A percentile compares a stretch with the other conserved stretches of the same genome.
Conservation (phyloP, 2,888 invertebrate species). For the Hirudinaria manillensis region DNA sequence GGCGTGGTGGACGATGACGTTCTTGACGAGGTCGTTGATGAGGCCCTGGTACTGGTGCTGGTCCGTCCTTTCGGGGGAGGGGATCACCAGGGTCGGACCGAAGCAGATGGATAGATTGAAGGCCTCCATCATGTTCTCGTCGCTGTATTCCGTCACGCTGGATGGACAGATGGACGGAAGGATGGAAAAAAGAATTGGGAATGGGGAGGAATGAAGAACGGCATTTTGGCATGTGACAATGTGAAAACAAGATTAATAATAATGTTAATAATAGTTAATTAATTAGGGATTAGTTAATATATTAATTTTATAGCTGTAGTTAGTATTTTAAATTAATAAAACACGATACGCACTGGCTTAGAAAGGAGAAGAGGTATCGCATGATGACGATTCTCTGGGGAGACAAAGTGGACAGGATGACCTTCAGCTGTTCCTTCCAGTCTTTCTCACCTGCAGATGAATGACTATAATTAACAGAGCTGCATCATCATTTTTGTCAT, state of each 20-base stretch:
- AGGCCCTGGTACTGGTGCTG: constrained; percentile 82
- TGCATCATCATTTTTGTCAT: background rate
- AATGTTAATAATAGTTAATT: too few species aligned
- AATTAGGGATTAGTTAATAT: too few species aligned
- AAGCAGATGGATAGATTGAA: constrained; percentile 96
- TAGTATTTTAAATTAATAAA: too few species aligned
- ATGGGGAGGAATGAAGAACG: too few species aligned
- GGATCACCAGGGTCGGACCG: constrained; percentile 91
- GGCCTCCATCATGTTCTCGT: constrained; percentile 97
- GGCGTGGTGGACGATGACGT: constrained; percentile 80
- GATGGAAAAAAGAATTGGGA: background rate
- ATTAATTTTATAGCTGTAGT: too few species aligned
- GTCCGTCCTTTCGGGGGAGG: constrained; percentile 82
- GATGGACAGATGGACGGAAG: background rate
- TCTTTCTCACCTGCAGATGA: background rate
- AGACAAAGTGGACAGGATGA: constrained; percentile 64
- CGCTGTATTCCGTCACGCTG: constrained; percentile 81
- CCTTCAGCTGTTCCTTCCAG: constrained; percentile 17
- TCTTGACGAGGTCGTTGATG: constrained; percentile 89
- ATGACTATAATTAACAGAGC: background rate
- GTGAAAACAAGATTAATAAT: too few species aligned
- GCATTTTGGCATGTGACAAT: too few species aligned
- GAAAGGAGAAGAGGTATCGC: constrained; percentile 89
- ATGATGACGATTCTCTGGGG: constrained; percentile 78
- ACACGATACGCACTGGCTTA: constrained; percentile 66